Evolutionary conservation across 2,888 invertebrate genomes (phyloP), one percentile per base, ranked within the genome.

Genomic region (Trachelus tabidus): DNA sequence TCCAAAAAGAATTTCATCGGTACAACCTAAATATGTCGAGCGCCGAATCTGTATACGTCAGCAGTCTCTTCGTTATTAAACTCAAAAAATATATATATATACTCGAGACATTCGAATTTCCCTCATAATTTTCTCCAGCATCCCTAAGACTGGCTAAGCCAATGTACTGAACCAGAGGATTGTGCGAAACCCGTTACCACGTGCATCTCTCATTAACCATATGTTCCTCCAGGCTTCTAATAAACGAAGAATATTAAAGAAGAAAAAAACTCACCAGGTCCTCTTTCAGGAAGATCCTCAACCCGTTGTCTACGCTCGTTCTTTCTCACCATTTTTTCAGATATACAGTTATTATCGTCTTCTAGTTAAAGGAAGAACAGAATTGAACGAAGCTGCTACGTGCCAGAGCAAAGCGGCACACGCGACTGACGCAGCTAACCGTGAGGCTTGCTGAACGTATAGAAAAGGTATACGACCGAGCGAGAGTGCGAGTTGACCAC

Each of bases 201-300:
- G 71, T 69, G 71, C 2, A 15, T 11, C 1, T 40, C 23, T 40
- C 30, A 15, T 33, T 33, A 69, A 69, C 71, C 71, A 71, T 71
- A 71, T 71, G 71, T 31, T 71, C 71, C 71, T 23, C 1, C 69
- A 23, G 15, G 23, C 56, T 56, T 56, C 6, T 23, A 56, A 23
- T 56, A 23, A 56, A 23, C 15, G 40, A 56, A 1, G 1, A 56
- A 56, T 56, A 56, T 69, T 11, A 12, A 37, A 23, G 11, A 2
- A 34, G 3, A 69, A 40, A 76, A 77, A 75, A 75, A 91, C 93
- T 93, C 92, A 94, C 94, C 93, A 83, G 93, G 92, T 84, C 93
- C 93, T 80, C 92, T 89, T 84, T 93, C 93, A 12, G 93, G 93
- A 69, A 93, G 87, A 68, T 90, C 90, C 81, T 91, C 89, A 76